Conservation (phyloP, 2,888 invertebrate species). For the Melinaea menophilus region DNA sequence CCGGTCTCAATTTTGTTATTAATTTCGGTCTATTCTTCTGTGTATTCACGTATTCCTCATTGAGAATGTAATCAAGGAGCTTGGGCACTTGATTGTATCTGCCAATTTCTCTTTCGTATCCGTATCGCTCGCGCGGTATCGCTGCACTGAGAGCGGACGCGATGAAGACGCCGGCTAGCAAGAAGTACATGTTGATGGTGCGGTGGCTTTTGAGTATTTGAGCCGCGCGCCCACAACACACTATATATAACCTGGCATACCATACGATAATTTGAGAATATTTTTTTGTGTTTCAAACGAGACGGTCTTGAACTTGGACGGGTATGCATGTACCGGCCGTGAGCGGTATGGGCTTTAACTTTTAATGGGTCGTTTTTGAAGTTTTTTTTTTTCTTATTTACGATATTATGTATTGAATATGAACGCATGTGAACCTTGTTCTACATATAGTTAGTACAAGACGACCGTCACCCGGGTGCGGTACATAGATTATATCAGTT, state of each 20-base stretch:
- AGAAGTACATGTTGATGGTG: conserved; percentile 72
- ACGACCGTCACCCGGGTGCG: conserved; percentile 50
- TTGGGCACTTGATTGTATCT: conserved; percentile 61
- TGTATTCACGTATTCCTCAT: conserved; percentile 50
- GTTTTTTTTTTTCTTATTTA: conserved; percentile 11
- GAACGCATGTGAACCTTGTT: conserved; percentile 69
- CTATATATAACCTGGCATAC: conserved; percentile 70
- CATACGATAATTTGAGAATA: conserved; percentile 68
- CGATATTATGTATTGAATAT: conserved; percentile 19
- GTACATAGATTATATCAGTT: conserved; percentile 36
- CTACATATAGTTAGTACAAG: conserved; percentile 65
- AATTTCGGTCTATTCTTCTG: conserved; percentile 66
- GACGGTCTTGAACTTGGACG: conserved; percentile 68
- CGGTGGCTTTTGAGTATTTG: conserved; percentile 67
- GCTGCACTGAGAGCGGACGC: conserved; percentile 52
- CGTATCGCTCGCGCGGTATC: conserved; percentile 53
- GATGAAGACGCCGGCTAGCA: conserved; percentile 60
- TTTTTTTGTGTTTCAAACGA: conserved; percentile 56
- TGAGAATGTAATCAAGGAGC: conserved; percentile 57
- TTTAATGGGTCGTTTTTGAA: conserved; percentile 10
- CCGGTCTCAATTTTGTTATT: conserved; percentile 59
- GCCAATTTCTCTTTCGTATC: conserved; percentile 69
- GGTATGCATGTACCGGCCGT: conserved; percentile 43
- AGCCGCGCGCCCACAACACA: conserved; percentile 69
- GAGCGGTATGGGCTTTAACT: conserved; percentile 14